Evolutionary conservation across 2,113 vertebrate species (phyloP), one percentile per base, ranked within the genome.

Genomic region (Indicator indicator): DNA sequence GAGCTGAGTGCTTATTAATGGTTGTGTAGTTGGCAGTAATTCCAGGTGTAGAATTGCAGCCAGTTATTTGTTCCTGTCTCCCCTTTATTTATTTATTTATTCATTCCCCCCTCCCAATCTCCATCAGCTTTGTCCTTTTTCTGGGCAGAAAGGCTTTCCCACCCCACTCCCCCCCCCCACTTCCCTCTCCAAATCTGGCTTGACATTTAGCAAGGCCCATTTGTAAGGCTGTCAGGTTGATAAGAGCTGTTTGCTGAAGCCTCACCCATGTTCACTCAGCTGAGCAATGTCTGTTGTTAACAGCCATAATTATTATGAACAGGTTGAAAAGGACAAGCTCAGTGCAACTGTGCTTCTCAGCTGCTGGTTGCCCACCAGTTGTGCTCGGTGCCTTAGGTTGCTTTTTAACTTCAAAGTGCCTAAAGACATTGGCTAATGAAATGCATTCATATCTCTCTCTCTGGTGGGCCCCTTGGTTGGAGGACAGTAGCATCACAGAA

Each of bases 171-270:
- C n/a, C n/a, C n/a, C n/a, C 95, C 93, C 88, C 67, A 91, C 92
- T 94, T 71, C 76, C 86, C 62, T 97, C 72, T 87, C 93, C 95
- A 97, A 97, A 97, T 97, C 89, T 96, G 88, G 74, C 89, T 97
- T 98, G 97, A 97, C 96, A 97, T 98, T 98, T 97, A 96, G 93
- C 93, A 96, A 97, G 94, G 92, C 95, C 94, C 59, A 40, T 97
- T 97, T 97, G 74, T 97, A 96, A 97, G 96, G 96, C 96, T 93
- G 97, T 98, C 97, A 97, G 94, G 93, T 95, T 97, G 97, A 98
- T 97, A 96, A 96, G 97, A 97, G 77, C 94, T 87, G 88, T 97
- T 97, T 96, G 79, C 89, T 94, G 85, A 94, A 97, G 90, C 93
- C 86, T 93, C 44, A 36, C 50, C 83, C 14, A 28, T 83, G 89